phyloP scores from a whole-genome alignment of 2,888 invertebrate species.

The Gasteruption jaculator region DNA sequence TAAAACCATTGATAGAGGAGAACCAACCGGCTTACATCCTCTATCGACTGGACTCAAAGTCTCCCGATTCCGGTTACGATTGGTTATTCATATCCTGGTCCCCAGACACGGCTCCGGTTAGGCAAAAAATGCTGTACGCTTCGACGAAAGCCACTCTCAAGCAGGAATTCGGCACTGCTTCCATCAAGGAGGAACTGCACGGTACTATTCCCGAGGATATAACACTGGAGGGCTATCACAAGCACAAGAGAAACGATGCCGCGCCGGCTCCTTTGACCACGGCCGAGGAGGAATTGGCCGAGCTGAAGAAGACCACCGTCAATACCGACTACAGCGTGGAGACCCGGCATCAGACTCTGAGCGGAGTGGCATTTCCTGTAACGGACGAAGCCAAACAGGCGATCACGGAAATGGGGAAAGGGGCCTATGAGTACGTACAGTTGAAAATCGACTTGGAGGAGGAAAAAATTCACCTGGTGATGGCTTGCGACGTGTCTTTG shows the following conservation, averaged over 20 bases:
- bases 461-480: conserved; percentile 82
- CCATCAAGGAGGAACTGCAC: conserved; percentile 92
- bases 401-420: conserved; percentile 68
- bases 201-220: conserved; percentile 82
- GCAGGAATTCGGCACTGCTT: conserved; percentile 90
- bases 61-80: conserved; percentile 73
- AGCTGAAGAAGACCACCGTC: conserved; percentile 64
- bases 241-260: conserved; percentile 69
- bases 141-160: conserved; percentile 97
- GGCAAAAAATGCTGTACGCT: conserved; percentile 97
- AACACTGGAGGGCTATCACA: conserved; percentile 74
- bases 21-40: conserved; percentile 89
- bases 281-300: conserved; percentile 80
- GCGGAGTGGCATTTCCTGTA: conserved; percentile 87
- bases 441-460: conserved; percentile 80
- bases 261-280: conserved; percentile 88
- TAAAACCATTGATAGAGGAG: conserved; percentile 68
- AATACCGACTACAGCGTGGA: conserved; percentile 75
- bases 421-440: conserved; percentile 84
- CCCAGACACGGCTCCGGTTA: conserved; percentile 84
- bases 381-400: conserved; percentile 75
- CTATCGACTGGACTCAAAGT: conserved; percentile 70
- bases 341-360: conserved; percentile 82
- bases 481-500: conserved; percentile 65
- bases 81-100: conserved; percentile 95